A percentile compares a stretch with the other conserved stretches of the same genome.
Evolutionary conservation across 2,797 vertebrate genomes (phyloP).

Genomic region (Falco novaeseelandiae): DNA sequence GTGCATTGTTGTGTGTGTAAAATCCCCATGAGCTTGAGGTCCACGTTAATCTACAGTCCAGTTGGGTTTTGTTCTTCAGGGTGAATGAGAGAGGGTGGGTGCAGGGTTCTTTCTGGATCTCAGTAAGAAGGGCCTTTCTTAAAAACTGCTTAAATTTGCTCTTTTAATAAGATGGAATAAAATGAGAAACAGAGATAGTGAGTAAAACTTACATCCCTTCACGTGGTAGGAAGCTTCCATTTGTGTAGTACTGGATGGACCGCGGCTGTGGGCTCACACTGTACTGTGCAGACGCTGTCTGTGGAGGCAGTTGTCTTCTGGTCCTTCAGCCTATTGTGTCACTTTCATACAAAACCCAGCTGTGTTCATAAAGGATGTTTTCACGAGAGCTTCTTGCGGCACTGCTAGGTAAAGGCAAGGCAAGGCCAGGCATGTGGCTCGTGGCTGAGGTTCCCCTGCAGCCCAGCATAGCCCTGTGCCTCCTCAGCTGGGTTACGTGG

Average conservation of each 20-base stretch:
- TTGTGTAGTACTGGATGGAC: too few relatives aligned
- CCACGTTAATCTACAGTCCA: rapidly evolving
- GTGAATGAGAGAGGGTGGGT: rapidly evolving
- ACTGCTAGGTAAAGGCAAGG: rapidly evolving
- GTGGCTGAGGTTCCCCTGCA: not conserved
- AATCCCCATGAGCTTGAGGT: not conserved
- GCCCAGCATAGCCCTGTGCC: not conserved
- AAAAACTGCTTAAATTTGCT: not conserved
- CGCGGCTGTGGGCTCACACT: rapidly evolving
- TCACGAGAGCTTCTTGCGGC: not conserved
- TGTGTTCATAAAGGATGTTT: not conserved
- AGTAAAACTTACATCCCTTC: not conserved
- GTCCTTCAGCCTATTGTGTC: not conserved
- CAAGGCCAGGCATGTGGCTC: not conserved
- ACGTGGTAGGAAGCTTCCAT: rapidly evolving
- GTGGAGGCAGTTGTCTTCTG: not conserved
- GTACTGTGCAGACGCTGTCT: not conserved
- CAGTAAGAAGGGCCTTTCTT: not conserved
- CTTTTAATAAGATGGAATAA: not conserved
- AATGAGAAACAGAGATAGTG: not conserved
- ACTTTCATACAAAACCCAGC: rapidly evolving
- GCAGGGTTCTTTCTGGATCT: not conserved
- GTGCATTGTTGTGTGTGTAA: not conserved
- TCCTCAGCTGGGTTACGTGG: rapidly evolving
- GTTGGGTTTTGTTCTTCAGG: not conserved